These are phyloP conservation scores for Tachysurus vachellii DNA, from an alignment of 2,113 vertebrate species.

Conservation along the genomic window DNA sequence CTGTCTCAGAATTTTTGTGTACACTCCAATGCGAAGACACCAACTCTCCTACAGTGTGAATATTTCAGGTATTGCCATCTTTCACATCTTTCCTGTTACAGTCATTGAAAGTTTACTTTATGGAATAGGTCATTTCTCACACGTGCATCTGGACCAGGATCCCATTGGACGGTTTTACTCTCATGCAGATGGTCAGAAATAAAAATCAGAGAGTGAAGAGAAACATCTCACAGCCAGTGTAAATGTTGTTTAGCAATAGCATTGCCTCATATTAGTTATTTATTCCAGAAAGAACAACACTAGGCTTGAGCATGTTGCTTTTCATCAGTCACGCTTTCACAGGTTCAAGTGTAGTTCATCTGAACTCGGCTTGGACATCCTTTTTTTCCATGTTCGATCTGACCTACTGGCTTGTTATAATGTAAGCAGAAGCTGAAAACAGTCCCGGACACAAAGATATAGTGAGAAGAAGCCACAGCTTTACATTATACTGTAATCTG, in stretches of 20 bases:
- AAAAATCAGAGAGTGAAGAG: neutral
- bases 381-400: too few relatives aligned
- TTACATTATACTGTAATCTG: neutral
- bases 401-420: neutral
- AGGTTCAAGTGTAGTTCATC: conserved; percentile 1
- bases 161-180: neutral
- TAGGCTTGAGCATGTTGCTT: neutral
- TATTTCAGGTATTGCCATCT: neutral
- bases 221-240: neutral
- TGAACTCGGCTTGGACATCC: neutral
- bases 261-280: neutral
- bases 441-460: neutral
- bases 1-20: neutral
- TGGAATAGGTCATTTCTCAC: neutral
- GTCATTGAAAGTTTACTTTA: neutral
- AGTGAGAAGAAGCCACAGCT: neutral
- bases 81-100: neutral
- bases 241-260: neutral
- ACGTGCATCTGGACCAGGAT: neutral
- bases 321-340: neutral
- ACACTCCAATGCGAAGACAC: neutral
- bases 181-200: conserved; percentile 5
- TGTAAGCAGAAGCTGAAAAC: neutral
- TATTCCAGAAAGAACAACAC: neutral
- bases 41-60: neutral